phyloP scores from a whole-genome alignment of 2,797 vertebrate species.

The Thripadectes ignobilis region DNA sequence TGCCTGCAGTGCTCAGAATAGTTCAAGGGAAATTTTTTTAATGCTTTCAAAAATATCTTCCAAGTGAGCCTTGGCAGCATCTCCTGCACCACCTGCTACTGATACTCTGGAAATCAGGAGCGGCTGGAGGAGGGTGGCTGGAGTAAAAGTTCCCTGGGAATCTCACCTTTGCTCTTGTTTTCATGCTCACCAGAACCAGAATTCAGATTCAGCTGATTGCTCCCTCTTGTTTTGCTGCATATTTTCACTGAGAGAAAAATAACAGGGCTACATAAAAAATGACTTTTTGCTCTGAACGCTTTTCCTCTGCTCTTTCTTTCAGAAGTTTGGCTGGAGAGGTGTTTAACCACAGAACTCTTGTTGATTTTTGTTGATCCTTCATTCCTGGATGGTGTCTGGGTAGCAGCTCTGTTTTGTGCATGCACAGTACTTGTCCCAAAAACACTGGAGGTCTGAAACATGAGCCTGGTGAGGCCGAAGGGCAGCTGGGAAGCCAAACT shows the following conservation, averaged over 20 bases:
- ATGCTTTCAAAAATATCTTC: constrained; percentile 16
- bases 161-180: background rate
- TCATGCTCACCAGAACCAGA: background rate
- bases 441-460: background rate
- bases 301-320: background rate
- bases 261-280: background rate
- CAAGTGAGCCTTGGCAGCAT: background rate
- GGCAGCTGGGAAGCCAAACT: background rate
- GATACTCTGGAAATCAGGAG: background rate
- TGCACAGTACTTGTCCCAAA: background rate
- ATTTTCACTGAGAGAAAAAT: background rate
- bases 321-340: background rate
- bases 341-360: background rate
- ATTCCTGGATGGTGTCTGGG: background rate
- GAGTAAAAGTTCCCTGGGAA: background rate
- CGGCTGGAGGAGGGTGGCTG: background rate
- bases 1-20: constrained; percentile 8
- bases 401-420: background rate
- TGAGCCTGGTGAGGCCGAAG: background rate
- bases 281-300: background rate
- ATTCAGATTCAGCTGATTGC: background rate
- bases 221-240: background rate
- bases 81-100: background rate
- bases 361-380: background rate
- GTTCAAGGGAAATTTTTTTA: background rate